Evolutionary conservation across 2,888 invertebrate species (phyloP).

Genomic region (Falcaria lacertinaria): DNA sequence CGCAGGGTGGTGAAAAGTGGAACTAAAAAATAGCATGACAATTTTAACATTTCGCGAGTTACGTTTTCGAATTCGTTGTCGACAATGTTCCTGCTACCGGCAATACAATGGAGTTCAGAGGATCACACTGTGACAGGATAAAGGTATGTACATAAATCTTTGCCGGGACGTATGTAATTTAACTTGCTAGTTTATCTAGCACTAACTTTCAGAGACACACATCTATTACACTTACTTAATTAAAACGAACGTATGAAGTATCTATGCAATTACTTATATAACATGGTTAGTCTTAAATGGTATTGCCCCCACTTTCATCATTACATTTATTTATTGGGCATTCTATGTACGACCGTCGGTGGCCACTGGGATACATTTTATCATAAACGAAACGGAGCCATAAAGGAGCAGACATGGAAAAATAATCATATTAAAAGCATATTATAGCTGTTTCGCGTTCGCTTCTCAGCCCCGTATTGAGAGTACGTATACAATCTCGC

Average conservation of each 20-base stretch:
- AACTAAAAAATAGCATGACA: no score
- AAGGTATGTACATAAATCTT: slow-evolving; percentile 30
- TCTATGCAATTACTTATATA: slow-evolving; percentile 27
- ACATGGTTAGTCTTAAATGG: slow-evolving; percentile 42
- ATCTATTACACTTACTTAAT: not conserved
- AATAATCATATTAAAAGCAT: slow-evolving; percentile 43
- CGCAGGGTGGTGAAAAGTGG: no score
- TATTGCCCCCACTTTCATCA: slow-evolving; percentile 25
- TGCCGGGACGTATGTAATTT: slow-evolving; percentile 42
- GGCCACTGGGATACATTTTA: slow-evolving; percentile 34
- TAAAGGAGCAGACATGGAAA: slow-evolving; percentile 34
- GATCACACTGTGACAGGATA: no score
- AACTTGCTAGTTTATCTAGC: slow-evolving; percentile 20
- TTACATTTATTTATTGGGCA: slow-evolving; percentile 20
- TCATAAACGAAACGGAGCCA: slow-evolving; percentile 20
- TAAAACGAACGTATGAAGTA: slow-evolving; percentile 2
- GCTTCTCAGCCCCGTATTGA: not conserved
- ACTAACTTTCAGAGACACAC: slow-evolving; percentile 7
- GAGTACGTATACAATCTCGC: not conserved
- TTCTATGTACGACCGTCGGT: slow-evolving; percentile 17
- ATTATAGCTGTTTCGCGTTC: slow-evolving; percentile 8
- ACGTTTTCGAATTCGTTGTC: no score
- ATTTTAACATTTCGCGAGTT: no score
- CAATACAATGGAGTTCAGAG: no score
- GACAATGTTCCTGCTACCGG: no score